Evolutionary conservation across 2,113 vertebrate genomes (phyloP).

Genomic region (Brachypodius melanocephalos): DNA sequence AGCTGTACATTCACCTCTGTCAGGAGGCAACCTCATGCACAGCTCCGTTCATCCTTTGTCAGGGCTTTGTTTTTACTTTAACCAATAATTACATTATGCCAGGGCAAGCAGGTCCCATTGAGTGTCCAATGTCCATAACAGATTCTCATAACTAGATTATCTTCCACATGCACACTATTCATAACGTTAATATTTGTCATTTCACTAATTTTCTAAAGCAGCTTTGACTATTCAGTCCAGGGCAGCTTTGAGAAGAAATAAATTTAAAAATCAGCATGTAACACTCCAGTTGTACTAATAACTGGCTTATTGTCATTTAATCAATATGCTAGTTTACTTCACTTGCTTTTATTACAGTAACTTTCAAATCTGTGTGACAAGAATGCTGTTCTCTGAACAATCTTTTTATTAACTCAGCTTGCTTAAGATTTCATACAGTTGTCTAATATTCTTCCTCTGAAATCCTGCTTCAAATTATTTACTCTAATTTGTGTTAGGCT

Average conservation of each 20-base stretch:
- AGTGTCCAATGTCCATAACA: not conserved
- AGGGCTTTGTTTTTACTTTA: not conserved
- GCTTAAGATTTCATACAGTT: not conserved
- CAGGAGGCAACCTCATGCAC: not conserved
- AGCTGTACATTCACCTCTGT: not conserved
- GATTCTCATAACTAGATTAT: not conserved
- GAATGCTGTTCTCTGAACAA: not conserved
- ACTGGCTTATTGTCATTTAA: not conserved
- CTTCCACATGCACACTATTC: not conserved
- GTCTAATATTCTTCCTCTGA: not conserved
- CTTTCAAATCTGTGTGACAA: not conserved
- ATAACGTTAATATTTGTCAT: not conserved
- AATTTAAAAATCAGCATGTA: not conserved
- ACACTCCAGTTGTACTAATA: not conserved
- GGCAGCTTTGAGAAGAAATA: not conserved
- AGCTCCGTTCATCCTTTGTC: not conserved
- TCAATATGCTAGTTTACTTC: not conserved
- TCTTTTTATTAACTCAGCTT: not conserved
- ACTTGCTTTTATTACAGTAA: not conserved
- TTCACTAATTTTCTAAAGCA: not conserved
- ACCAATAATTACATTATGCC: not conserved
- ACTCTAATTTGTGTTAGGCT: not conserved
- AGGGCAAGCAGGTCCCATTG: not conserved
- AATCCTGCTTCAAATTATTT: not conserved
- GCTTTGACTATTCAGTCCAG: not conserved